These are phyloP conservation scores for Cynaeus angustus DNA, from an alignment of 2,888 invertebrate genomes.

Conservation along the genomic window DNA sequence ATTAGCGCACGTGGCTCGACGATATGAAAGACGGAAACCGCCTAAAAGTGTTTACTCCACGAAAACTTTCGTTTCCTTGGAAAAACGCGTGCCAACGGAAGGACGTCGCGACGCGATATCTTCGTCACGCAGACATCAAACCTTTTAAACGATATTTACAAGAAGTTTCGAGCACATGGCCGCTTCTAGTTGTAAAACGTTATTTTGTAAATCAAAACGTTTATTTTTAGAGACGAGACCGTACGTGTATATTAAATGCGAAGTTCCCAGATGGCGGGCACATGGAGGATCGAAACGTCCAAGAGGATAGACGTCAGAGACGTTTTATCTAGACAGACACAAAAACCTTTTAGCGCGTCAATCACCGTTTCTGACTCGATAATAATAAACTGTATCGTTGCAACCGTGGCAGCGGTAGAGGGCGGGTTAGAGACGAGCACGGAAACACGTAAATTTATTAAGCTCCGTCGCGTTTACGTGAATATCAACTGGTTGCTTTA, in stretches of 20 bases:
- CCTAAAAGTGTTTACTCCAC: constrained; percentile 31
- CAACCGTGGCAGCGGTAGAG: not conserved
- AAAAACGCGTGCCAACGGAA: constrained; percentile 9
- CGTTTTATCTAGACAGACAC: constrained; percentile 34
- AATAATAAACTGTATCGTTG: constrained; percentile 21
- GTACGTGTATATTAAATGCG: constrained; percentile 17
- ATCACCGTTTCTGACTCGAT: constrained; percentile 24
- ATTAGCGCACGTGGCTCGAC: constrained; percentile 22
- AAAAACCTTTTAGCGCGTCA: constrained; percentile 41
- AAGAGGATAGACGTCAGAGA: constrained; percentile 37
- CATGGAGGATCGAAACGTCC: constrained; percentile 30
- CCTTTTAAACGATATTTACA: constrained; percentile 13
- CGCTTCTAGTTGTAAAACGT: constrained; percentile 23
- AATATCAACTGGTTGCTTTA: constrained; percentile 43
- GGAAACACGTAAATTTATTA: constrained; percentile 19
- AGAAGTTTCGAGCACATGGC: constrained; percentile 25
- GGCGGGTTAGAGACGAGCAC: constrained; percentile 2
- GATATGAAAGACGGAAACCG: constrained; percentile 7
- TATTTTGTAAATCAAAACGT: constrained; percentile 39
- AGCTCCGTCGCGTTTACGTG: constrained; percentile 34
- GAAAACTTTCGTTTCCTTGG: constrained; percentile 7
- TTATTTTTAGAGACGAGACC: constrained; percentile 34
- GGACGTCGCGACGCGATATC: constrained; percentile 15
- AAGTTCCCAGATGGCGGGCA: constrained; percentile 41
- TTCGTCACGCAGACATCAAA: not conserved